Evolutionary conservation across 1,140 invertebrate genomes (phyloP), one percentile per base, ranked within the genome.

Genomic region (Caenorhabditis tropicalis): DNA sequence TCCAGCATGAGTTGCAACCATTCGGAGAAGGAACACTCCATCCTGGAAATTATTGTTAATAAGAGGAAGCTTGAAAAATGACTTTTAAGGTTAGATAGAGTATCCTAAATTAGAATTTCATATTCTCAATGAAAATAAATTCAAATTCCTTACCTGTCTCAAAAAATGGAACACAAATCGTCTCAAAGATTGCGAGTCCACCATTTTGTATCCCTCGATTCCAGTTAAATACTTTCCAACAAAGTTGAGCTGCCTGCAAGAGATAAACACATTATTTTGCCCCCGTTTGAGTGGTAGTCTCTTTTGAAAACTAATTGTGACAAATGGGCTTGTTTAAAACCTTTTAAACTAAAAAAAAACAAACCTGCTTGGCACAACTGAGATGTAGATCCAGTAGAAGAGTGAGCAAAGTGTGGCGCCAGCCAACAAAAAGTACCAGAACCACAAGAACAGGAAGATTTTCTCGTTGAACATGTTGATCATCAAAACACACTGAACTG

Each of bases 401-500:
- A 91, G 81, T 19, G 90, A 91, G 83, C 89, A 91, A 19, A 91
- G 65, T n/a, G 90, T 91, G 24, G 90, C 90, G 16, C 85, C 89
- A 24, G 89, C 90, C 49, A 91, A 70, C 12, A 91, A 84, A 80
- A 91, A 89, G 87, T 91, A 91, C 90, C 90, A 91, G 86, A 91
- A 91, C 90, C 90, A 91, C 5, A 91, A 82, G 84, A 91, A 91
- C 39, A 91, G 80, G 70, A 91, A 91, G 24, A 91, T 91, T 81
- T 91, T 91, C 74, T 91, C 96, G 92, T 98, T 97, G 91, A 97
- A 95, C 91, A 97, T 96, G 92, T 96, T 97, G 84, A 96, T 92
- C 0, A 96, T 95, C 0, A 91, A 82, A 16, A 91, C 89, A 83
- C 91, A 91, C 82, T 91, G 90, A 0, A 90, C 89, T 15, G 89